Conservation (phyloP, 2,113 vertebrate species). For the Cephalopterus ornatus region DNA sequence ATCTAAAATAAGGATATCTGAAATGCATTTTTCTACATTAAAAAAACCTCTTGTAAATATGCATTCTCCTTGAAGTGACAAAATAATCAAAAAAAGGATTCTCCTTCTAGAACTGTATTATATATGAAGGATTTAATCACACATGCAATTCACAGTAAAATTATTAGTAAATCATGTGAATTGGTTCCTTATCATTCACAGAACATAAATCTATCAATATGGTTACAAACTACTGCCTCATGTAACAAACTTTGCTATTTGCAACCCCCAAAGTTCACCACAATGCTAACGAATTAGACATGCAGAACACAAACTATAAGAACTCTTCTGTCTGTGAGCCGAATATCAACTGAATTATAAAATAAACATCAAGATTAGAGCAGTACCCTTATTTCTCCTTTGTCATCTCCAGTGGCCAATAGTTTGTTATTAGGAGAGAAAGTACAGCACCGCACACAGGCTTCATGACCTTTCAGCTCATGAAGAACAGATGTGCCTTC, state of each 20-base stretch:
- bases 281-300: not conserved
- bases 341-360: not conserved
- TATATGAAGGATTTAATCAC: not conserved
- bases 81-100: not conserved
- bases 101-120: not conserved
- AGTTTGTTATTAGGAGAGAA: slow-evolving; percentile 83
- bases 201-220: not conserved
- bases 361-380: not conserved
- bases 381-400: slow-evolving; percentile 90
- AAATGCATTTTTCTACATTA: not conserved
- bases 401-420: slow-evolving; percentile 93
- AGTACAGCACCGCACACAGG: slow-evolving; percentile 88
- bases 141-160: not conserved
- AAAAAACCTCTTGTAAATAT: not conserved
- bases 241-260: not conserved
- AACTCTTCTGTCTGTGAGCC: not conserved
- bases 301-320: not conserved
- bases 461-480: slow-evolving; percentile 82
- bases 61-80: not conserved
- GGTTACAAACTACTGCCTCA: not conserved
- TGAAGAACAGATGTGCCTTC: slow-evolving; percentile 72
- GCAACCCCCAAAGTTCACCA: accelerated
- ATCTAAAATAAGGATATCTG: not conserved
- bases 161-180: not conserved
- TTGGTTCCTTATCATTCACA: not conserved